phyloP scores from a whole-genome alignment of 2,113 vertebrate genomes.

The Notothenia rossii region DNA sequence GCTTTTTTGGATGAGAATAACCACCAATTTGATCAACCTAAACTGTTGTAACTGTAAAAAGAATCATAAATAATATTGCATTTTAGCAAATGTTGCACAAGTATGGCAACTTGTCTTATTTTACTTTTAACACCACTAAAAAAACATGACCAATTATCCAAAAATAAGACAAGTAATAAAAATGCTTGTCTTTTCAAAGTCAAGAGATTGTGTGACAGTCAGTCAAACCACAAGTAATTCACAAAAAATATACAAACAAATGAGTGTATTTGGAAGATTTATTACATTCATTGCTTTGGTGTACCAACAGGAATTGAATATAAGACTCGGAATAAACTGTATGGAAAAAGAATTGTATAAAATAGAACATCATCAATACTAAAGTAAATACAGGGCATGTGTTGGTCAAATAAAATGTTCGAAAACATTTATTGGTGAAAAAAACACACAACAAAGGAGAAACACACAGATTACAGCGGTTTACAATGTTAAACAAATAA shows the following conservation, averaged over 20 bases:
- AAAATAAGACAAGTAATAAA: too few relatives aligned
- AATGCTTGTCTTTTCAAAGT: background rate
- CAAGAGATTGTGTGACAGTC: background rate
- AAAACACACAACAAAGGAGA: background rate
- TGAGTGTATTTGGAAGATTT: constrained; percentile 39
- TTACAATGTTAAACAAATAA: constrained; percentile 4
- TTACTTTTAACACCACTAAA: background rate
- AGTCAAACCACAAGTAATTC: background rate
- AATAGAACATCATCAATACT: background rate
- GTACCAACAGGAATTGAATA: background rate
- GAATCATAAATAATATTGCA: background rate
- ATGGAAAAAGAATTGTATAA: background rate
- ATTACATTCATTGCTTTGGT: constrained; percentile 33
- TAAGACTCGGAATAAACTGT: background rate
- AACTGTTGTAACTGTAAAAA: background rate
- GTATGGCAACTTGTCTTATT: too few relatives aligned
- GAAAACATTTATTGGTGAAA: background rate
- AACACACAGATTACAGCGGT: background rate
- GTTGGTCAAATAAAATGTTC: background rate
- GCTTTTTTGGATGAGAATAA: background rate
- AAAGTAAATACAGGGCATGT: background rate
- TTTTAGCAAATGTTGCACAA: too few relatives aligned
- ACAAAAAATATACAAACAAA: background rate
- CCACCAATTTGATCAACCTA: background rate
- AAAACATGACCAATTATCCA: background rate